phyloP scores from a whole-genome alignment of 2,113 vertebrate species.

The Peromyscus maniculatus region DNA sequence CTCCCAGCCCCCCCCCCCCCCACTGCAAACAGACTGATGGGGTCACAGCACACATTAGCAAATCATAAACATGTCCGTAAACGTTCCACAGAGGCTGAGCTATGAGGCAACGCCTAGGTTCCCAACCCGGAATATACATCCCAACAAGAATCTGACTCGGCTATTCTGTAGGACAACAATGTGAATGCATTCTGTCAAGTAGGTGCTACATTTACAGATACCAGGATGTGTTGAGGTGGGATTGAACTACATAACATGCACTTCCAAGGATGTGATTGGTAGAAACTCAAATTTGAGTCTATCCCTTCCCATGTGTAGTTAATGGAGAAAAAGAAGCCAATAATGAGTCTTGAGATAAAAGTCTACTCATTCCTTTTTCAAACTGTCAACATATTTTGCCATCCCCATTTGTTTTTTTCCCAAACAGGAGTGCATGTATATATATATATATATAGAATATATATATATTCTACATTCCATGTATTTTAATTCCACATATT shows the following conservation, averaged over 20 bases:
- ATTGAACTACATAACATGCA: not conserved
- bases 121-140: conserved; percentile 46
- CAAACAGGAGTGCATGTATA: not conserved
- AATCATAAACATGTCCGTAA: conserved; percentile 80
- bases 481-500: not conserved
- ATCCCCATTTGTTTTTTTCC: conserved; percentile 42
- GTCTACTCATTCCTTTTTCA: not conserved
- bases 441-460: not conserved
- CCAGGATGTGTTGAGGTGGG: too few relatives aligned
- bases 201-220: not conserved
- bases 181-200: conserved; percentile 54
- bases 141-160: conserved; percentile 19
- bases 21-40: conserved; percentile 81
- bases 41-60: conserved; percentile 81
- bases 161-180: conserved; percentile 7
- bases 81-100: conserved; percentile 70
- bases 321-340: not conserved
- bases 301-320: not conserved
- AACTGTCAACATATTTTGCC: not conserved
- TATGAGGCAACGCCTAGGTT: conserved; percentile 75
- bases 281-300: not conserved
- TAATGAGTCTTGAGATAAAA: not conserved
- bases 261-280: not conserved
- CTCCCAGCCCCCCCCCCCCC: not conserved
- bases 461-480: not conserved